Base-by-base conservation (phyloP, 2,113 vertebrate species). In the Nycticorax nycticorax region DNA sequence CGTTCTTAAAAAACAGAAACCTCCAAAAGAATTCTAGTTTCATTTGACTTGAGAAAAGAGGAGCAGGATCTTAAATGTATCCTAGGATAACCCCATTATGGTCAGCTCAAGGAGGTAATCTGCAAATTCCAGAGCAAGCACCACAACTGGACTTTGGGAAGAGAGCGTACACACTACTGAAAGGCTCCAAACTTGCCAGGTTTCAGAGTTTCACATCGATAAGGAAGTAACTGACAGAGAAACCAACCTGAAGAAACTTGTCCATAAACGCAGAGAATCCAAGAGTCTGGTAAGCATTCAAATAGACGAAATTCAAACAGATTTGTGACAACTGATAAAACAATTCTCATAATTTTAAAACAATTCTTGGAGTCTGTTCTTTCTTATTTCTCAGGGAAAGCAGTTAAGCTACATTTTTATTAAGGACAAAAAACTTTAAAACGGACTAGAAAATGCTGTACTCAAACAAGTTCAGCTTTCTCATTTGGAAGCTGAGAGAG, bases 271-370 rank as follows among this genome's bases (percentile, higher is more conserved):
- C 62, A 73, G 15, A 55, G 15, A 63, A 73, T 55, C 30, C 7
- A 63, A n/a, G 12, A 82, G 15, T 37, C 26, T 45, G 50, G 22
- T 22, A 13, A 86, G 55, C 18, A 55, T 30, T 78, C 23, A 74
- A 53, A 52, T 0, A 59, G 6, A 41, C n/a, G 16, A 53, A 87
- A 50, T 24, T 71, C 23, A 45, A 45, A 32, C 48, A 71, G 35
- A 81, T 45, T 79, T 93, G 88, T 92, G 91, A 89, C 67, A 91
- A 80, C 21, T 88, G 80, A 76, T 68, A 92, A 94, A 94, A 84
- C 69, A 67, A 62, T 78, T 92, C 48, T 93, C 5, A 13, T 93
- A 63, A 83, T 94, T 96, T 95, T 72, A 85, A 95, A 96, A 85
- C 72, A 35, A 89, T 84, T 85, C 66, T 45, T 72, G 69, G 60